phyloP scores from a whole-genome alignment of 2,113 vertebrate species.

The Pygoscelis adeliae region DNA sequence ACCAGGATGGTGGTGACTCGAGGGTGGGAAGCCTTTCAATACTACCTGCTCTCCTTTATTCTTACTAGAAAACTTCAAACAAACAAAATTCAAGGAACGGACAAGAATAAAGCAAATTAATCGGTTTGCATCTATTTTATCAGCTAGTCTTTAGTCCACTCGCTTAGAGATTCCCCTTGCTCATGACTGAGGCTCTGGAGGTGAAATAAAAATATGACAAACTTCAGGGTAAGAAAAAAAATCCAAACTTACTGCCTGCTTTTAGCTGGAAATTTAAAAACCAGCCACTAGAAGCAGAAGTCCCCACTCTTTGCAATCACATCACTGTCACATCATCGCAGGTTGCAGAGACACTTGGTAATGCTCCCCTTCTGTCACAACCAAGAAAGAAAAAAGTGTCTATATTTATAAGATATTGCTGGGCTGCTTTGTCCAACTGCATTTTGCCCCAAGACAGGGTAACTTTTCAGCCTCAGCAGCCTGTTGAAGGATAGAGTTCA shows the following conservation, averaged over 20 bases:
- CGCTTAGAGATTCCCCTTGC: neutral
- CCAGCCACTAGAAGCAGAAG: neutral
- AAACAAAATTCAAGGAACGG: neutral
- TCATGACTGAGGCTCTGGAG: neutral
- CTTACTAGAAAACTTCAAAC: neutral
- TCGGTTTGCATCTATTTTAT: neutral
- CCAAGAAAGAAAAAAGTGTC: neutral
- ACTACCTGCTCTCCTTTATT: neutral
- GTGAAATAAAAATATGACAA: neutral
- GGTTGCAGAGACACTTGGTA: neutral
- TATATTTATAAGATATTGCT: neutral
- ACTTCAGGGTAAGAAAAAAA: neutral
- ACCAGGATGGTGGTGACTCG: neutral
- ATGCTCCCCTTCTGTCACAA: neutral
- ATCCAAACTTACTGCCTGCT: neutral
- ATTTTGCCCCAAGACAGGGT: neutral
- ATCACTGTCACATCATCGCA: neutral
- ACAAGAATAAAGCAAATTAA: neutral
- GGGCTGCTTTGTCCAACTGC: neutral
- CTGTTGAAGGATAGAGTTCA: neutral
- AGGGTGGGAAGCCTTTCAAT: neutral
- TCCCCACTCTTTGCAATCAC: accelerated
- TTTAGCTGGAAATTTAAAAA: neutral
- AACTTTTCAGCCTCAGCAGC: neutral
- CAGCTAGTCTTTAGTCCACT: neutral